Conservation (phyloP, 2,113 vertebrate species). For the Caracal caracal region DNA sequence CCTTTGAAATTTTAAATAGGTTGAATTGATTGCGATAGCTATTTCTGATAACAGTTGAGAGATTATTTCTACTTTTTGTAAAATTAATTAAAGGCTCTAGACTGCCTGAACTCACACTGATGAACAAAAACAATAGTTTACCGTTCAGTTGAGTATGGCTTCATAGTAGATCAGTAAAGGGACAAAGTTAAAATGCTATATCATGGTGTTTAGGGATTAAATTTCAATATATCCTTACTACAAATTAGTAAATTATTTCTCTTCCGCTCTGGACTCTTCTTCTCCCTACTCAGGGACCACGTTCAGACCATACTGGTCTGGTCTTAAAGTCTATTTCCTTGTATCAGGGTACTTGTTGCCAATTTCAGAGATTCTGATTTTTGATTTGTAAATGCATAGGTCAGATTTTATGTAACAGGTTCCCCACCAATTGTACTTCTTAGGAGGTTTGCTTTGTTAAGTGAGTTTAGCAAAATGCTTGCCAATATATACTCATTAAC, state of each 20-base stretch:
- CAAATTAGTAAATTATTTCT: not conserved
- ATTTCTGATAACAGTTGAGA: not conserved
- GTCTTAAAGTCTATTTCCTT: not conserved
- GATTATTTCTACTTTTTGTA: not conserved
- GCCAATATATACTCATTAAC: not conserved
- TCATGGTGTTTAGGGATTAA: not conserved
- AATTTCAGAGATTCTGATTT: not conserved
- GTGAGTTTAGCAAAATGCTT: not conserved
- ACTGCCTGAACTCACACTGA: not conserved
- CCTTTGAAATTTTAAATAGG: not conserved
- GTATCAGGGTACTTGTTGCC: not conserved
- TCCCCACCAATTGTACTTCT: constrained; percentile 11
- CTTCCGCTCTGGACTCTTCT: not conserved
- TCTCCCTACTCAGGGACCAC: not conserved
- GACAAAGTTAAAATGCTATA: not conserved
- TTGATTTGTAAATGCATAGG: not conserved
- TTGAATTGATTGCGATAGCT: not conserved
- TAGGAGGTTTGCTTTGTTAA: constrained; percentile 53
- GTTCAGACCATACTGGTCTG: not conserved
- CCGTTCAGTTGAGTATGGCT: not conserved
- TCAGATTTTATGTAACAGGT: not conserved
- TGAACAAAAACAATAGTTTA: not conserved
- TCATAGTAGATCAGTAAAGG: not conserved
- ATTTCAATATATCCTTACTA: not conserved
- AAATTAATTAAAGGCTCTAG: constrained; percentile 16